Base-by-base conservation (phyloP, 2,888 invertebrate genomes). In the Heliconius ismenius region DNA sequence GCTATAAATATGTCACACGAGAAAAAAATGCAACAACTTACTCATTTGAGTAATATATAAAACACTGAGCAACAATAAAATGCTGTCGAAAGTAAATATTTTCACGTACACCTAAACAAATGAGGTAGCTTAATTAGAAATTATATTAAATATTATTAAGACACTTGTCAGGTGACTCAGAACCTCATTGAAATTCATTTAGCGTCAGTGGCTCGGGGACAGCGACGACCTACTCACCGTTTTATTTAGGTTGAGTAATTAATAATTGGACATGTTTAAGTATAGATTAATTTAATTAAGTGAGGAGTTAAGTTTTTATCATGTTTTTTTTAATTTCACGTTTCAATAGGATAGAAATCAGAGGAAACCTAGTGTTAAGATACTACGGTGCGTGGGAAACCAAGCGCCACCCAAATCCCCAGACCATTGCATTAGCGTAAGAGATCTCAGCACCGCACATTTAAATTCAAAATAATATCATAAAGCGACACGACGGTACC, bases 211-310 rank as follows among this genome's bases (percentile, higher is more conserved):
- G 72, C n/a, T 65, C 26, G 32, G 28, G 43, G 65, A 72, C 75
- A 63, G 74, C 65, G 54, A 73, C 70, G 72, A 73, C 65, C 72
- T 39, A 49, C 58, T 76, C 65, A 21, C 39, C 65, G 76, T 73
- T 76, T 72, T 69, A 73, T 77, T 77, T 76, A 79, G 77, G 73
- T 74, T 63, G 65, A 68, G 70, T 80, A 79, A 80, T 80, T 77
- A 78, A 73, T 75, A 76, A 76, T 78, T 68, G 70, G 73, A 75
- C 68, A 76, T 62, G 77, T 75, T 72, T 74, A 65, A 69, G 36
- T 67, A 54, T 67, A 65, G 32, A 64, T 32, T 32, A 32, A 64
- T 43, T 69, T 70, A 60, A 76, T 65, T 74, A 64, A 67, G 24
- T 32, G 28, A 76, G 18, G 7, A 49, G 49, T 49, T 49, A 39